A percentile compares a stretch with the other conserved stretches of the same genome.
These are phyloP conservation scores for Taurulus bubalis DNA, from an alignment of 2,113 vertebrate genomes.

Conservation along the genomic window DNA sequence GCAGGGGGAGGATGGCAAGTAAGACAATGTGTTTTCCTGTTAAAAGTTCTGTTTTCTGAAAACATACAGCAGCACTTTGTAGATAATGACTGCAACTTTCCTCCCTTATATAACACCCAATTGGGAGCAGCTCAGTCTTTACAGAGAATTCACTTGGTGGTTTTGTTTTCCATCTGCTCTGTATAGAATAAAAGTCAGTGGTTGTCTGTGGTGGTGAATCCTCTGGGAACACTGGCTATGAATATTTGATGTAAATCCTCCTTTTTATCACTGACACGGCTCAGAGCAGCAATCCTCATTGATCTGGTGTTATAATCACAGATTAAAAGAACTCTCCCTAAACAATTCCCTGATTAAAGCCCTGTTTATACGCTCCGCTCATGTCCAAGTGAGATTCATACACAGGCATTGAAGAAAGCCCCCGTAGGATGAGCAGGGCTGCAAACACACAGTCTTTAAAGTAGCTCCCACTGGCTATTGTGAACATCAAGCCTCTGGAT, in stretches of 20 bases:
- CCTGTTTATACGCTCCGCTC: conserved; percentile 67
- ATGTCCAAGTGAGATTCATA: conserved; percentile 56
- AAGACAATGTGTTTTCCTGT: conserved; percentile 6
- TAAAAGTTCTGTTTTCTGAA: conserved; percentile 44
- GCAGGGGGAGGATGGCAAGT: conserved; percentile 10
- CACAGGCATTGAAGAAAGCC: conserved; percentile 51
- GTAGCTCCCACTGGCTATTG: conserved; percentile 65
- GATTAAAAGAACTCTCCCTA: conserved; percentile 80
- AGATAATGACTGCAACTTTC: conserved; percentile 62
- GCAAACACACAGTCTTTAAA: conserved; percentile 67
- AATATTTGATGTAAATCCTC: conserved; percentile 85
- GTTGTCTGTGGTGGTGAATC: conserved; percentile 70
- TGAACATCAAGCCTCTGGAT: conserved; percentile 72
- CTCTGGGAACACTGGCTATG: conserved; percentile 74
- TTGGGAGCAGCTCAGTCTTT: conserved; percentile 46
- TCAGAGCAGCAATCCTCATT: conserved; percentile 78
- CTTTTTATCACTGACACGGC: conserved; percentile 77
- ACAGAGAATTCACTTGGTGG: conserved; percentile 36
- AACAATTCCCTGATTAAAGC: conserved; percentile 82
- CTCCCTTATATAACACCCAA: conserved; percentile 49
- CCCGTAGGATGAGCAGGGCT: conserved; percentile 54
- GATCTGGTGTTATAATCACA: conserved; percentile 84
- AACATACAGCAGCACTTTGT: conserved; percentile 60
- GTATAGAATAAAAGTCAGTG: conserved; percentile 61
- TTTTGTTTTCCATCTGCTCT: conserved; percentile 68